phyloP scores from a whole-genome alignment of 2,113 vertebrate species.

The Tenrec ecaudatus region DNA sequence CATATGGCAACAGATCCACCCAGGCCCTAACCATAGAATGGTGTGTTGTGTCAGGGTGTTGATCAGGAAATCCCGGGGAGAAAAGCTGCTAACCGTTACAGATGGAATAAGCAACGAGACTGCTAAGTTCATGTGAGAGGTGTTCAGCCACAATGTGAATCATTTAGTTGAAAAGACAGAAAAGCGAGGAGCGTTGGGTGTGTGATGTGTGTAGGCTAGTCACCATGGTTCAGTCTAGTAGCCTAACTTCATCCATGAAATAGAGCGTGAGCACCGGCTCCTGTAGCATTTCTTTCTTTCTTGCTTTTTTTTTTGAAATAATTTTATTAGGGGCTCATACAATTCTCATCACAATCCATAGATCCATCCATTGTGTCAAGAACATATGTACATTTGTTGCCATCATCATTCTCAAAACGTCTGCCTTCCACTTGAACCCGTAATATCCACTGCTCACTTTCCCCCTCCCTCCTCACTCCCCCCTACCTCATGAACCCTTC shows the following conservation, averaged over 20 bases:
- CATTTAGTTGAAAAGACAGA: background rate
- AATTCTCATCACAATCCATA: no score
- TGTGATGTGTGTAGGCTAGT: background rate
- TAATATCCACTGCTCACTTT: no score
- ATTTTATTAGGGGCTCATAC: no score
- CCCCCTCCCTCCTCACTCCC: no score
- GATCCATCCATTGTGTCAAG: no score
- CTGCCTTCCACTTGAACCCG: no score
- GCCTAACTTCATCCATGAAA: conserved; percentile 1
- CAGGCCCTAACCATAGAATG: background rate
- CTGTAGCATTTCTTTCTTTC: no score
- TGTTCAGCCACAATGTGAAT: background rate
- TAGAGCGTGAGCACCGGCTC: background rate
- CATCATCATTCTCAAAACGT: no score
- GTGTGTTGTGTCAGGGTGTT: background rate
- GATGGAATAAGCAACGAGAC: background rate
- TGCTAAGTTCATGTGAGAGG: background rate
- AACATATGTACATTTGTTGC: no score
- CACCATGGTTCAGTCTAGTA: background rate
- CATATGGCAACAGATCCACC: background rate
- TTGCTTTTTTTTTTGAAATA: no score
- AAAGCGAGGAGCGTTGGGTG: background rate
- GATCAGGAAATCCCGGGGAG: background rate
- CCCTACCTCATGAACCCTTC: no score
- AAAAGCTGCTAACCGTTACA: background rate